Evolutionary conservation across 2,888 invertebrate species (phyloP), one percentile per base, ranked within the genome.

Genomic region (Iphiclides podalirius): DNA sequence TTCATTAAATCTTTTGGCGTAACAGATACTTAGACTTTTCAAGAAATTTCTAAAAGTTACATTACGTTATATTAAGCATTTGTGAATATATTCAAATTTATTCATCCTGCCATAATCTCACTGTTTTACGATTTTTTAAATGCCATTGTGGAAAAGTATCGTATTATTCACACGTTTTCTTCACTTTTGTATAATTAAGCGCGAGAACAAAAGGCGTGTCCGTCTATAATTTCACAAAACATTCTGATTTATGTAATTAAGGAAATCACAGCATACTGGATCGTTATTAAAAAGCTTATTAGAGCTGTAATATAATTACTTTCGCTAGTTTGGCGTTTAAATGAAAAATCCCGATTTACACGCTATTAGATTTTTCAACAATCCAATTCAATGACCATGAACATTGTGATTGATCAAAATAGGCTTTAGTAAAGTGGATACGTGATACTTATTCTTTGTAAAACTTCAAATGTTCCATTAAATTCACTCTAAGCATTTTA

Each of bases 101-200:
- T 9, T 41, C n/a, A 20, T 8, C 26, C 23, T 4, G 16, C 23
- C 40, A 31, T 20, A 37, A 31, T 37, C 12, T 17, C 12, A 43
- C 35, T 13, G 37, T 48, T 48, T 37, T 38, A 49, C 11, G 39
- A 44, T 39, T 17, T 42, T 28, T 38, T 43, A 43, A 42, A 43
- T n/a, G 17, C 17, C 13, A 39, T 16, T 44, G 43, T 49, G 48
- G 16, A 31, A 43, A 43, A 14, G 16, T 33, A 39, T 43, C 16
- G 8, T 37, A 15, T 39, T 37, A 16, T 64, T 66, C 66, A 53
- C 67, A 67, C 67, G 64, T 64, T 66, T 62, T 64, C 58, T 60
- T 58, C 50, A 52, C 56, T 23, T 57, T 64, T 63, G 60, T 64
- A 54, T 61, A 52, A 33, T 50, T 53, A 47, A 54, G 53, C 17